phyloP scores from a whole-genome alignment of 2,797 vertebrate species.

The Tiaroga cobitis region DNA sequence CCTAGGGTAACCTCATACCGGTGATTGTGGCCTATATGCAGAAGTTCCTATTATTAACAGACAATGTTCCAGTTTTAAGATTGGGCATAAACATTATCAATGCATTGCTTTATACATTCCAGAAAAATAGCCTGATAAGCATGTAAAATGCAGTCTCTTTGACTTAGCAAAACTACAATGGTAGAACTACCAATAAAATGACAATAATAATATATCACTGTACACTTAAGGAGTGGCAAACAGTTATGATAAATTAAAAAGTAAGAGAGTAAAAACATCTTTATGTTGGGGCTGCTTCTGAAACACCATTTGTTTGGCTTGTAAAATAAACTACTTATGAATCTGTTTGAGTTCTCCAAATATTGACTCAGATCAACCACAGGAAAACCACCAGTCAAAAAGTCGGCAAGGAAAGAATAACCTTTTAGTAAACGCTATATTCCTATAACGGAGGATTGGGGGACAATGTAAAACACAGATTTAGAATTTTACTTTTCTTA shows the following conservation, averaged over 20 bases:
- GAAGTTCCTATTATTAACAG: background rate
- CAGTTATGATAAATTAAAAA: too few relatives aligned
- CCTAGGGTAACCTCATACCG: background rate
- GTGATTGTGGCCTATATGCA: background rate
- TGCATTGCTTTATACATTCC: background rate
- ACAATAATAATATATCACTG: background rate
- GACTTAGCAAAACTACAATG: background rate
- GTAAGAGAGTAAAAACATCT: background rate
- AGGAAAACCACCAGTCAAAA: constrained; percentile 55
- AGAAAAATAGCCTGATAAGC: background rate
- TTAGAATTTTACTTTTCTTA: background rate
- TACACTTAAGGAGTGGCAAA: background rate
- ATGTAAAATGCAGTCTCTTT: background rate
- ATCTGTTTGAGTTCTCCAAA: constrained; percentile 59
- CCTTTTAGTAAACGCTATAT: constrained; percentile 58
- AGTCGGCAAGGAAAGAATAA: constrained; percentile 54
- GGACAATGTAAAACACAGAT: constrained; percentile 11
- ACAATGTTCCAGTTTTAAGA: background rate
- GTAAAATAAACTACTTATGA: constrained; percentile 45
- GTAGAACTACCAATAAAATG: background rate
- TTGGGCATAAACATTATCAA: background rate
- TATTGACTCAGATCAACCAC: constrained; percentile 61
- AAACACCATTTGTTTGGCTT: constrained; percentile 46
- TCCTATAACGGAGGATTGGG: constrained; percentile 39
- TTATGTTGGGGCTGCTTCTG: constrained; percentile 30